Evolutionary conservation across 23 tunicate genomes (phyloP), one percentile per base, ranked within the genome.

Genomic region (Trididemnum nubilum): DNA sequence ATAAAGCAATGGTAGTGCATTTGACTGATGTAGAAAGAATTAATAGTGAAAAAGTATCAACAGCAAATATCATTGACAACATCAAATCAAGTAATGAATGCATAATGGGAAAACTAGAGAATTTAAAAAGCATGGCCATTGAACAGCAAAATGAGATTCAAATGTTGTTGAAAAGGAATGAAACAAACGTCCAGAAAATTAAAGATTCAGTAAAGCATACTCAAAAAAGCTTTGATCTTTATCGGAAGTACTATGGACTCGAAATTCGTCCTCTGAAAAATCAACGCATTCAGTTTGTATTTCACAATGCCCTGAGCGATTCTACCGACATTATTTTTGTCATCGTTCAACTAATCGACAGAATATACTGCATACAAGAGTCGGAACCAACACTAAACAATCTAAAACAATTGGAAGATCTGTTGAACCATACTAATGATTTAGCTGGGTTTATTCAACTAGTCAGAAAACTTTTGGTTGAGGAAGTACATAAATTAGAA

Each of bases 271-370:
- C 84, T 15, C 44, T 89, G 35, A 65, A 79, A 30, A 77, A 72
- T 39, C 71, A 83, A 69, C 34, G 94, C 12, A 70, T 79, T 39
- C 94, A 89, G 65, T 89, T 83, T 60, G n/a, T 89, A 35, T 89
- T 89, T 69, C 54, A 78, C 54, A 67, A 79, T 79, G 32, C 66
- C n/a, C 29, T 30, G 35, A 65, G 38, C 15, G 77, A 75, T 34
- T 65, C 77, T 3, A 35, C 85, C 21, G 82, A 77, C 58, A 59
- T 38, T 7, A n/a, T 72, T 5, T 89, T 69, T 84, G 81, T 89
- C 25, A 89, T 83, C 24, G 67, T 89, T 31, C 49, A 60, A n/a
- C 73, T 89, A 1, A 64, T 36, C 25, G 84, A 83, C 38, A 79
- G 40, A 51, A 35, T 76, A 18, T 89, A 89, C 35, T 34, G 39